Evolutionary conservation across 2,797 vertebrate species (phyloP).

Genomic region (Balearica regulorum): DNA sequence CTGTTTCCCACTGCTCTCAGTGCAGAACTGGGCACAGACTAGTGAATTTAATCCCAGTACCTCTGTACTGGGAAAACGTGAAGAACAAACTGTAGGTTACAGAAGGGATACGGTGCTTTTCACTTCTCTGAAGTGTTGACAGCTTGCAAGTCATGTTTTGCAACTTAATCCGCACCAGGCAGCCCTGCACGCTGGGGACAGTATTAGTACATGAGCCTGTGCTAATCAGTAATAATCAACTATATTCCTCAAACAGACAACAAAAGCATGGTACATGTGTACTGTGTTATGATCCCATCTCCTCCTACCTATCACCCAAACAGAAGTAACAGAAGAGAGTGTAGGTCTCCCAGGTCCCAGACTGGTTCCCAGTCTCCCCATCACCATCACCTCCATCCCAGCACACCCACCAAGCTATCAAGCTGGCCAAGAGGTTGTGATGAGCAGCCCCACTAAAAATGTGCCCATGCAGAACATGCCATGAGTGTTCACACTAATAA

Average conservation of each 20-base stretch:
- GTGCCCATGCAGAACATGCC: neutral
- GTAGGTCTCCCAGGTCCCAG: neutral
- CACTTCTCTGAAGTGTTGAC: neutral
- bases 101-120: neutral
- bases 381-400: neutral
- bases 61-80: neutral
- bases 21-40: neutral
- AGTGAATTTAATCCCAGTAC: neutral
- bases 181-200: rapidly evolving
- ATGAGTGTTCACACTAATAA: neutral
- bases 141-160: neutral
- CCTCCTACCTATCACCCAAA: neutral
- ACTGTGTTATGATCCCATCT: neutral
- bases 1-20: constrained; percentile 36
- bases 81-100: neutral
- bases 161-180: neutral
- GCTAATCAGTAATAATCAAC: neutral
- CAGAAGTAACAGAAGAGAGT: neutral
- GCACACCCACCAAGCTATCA: neutral
- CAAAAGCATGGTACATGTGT: neutral
- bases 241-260: neutral
- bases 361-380: neutral
- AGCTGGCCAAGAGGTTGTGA: neutral
- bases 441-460: neutral
- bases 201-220: neutral